Conservation (phyloP, 2,888 invertebrate species). For the Sminthurides aquaticus region DNA sequence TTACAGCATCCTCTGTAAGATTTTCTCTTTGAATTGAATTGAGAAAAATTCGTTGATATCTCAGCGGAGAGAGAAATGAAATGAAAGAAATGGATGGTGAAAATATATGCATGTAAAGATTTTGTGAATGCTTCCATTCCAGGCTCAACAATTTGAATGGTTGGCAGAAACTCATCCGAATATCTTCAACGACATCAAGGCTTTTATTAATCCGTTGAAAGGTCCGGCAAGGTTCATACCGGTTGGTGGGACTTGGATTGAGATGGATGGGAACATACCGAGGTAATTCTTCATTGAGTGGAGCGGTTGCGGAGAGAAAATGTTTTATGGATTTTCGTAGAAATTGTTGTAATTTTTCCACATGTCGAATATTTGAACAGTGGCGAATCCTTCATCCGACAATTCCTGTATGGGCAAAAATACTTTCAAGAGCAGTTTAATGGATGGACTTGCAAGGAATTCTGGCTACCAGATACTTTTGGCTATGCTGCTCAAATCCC, state of each 20-base stretch:
- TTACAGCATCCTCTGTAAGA: conserved; percentile 24
- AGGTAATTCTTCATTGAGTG: conserved; percentile 35
- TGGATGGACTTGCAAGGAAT: conserved; percentile 48
- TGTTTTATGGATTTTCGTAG: neutral
- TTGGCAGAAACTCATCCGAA: conserved; percentile 49
- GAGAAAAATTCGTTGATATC: too few species aligned
- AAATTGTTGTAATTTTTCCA: neutral
- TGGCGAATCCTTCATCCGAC: conserved; percentile 51
- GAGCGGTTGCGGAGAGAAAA: neutral
- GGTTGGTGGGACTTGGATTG: conserved; percentile 52
- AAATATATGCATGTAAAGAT: neutral
- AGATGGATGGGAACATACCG: conserved; percentile 50
- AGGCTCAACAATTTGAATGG: conserved; percentile 53
- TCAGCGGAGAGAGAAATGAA: neutral
- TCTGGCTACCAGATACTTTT: conserved; percentile 54
- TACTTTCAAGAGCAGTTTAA: conserved; percentile 51
- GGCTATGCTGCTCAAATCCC: conserved; percentile 53
- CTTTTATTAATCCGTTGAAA: conserved; percentile 39
- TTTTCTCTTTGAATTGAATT: neutral
- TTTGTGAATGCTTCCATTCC: too few species aligned
- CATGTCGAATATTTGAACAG: conserved; percentile 38
- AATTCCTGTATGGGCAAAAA: conserved; percentile 51
- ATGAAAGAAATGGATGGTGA: neutral
- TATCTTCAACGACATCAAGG: conserved; percentile 48
- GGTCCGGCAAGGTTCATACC: conserved; percentile 48